Conservation (phyloP, 2,797 vertebrate species). For the Sitta carolinensis region DNA sequence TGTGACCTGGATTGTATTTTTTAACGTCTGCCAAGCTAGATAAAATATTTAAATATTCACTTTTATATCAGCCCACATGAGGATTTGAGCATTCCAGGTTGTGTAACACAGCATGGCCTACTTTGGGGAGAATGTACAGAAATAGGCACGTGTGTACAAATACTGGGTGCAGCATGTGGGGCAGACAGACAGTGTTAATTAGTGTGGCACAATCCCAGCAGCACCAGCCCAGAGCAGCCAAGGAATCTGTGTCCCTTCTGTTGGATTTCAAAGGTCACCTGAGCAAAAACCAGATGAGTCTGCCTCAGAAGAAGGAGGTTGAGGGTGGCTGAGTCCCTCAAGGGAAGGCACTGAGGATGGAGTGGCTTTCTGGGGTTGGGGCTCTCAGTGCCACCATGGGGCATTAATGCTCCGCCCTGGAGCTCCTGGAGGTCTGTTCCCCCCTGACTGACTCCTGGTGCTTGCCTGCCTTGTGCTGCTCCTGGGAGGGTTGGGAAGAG, state of each 20-base stretch:
- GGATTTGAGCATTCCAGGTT: slow-evolving; percentile 33
- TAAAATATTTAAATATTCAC: slow-evolving; percentile 64
- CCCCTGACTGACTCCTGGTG: neutral
- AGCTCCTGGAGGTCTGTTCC: neutral
- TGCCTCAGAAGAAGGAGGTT: neutral
- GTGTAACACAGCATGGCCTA: slow-evolving; percentile 44
- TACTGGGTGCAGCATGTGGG: neutral
- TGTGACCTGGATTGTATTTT: slow-evolving; percentile 51
- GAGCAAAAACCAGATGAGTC: neutral
- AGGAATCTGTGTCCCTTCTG: neutral
- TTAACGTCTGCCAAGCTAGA: slow-evolving; percentile 37
- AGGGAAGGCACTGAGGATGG: neutral
- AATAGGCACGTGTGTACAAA: neutral
- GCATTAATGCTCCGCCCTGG: too few relatives aligned
- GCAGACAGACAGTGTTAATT: neutral
- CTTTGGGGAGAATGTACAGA: neutral
- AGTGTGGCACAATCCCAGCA: neutral
- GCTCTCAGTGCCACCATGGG: neutral
- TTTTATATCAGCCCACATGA: slow-evolving; percentile 39
- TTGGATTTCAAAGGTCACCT: neutral
- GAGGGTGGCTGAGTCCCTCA: rapidly evolving
- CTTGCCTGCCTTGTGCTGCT: neutral
- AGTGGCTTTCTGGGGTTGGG: rapidly evolving
- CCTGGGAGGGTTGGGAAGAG: neutral
- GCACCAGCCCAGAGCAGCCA: neutral